Conservation (phyloP, 2,888 invertebrate species). For the Hedya salicella region DNA sequence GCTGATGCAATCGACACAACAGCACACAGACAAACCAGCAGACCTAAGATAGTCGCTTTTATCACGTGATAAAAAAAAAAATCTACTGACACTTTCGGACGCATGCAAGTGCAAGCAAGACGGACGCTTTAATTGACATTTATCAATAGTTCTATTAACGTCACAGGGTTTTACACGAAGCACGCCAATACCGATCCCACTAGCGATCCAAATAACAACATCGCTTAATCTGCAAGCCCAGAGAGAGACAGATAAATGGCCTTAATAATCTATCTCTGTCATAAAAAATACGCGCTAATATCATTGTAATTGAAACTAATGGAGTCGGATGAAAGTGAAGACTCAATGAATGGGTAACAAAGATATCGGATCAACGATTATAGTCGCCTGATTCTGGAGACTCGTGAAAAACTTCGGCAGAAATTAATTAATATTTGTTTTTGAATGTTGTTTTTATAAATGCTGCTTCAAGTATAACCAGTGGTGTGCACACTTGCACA, state of each 20-base stretch:
- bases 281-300: slow-evolving; percentile 56
- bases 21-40: too few relatives aligned
- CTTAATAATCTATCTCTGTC: slow-evolving; percentile 36
- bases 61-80: too few relatives aligned
- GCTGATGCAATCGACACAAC: too few relatives aligned
- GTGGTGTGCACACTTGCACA: too few relatives aligned
- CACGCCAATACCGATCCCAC: background rate
- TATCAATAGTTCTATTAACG: too few relatives aligned
- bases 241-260: slow-evolving; percentile 35
- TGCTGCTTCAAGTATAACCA: too few relatives aligned
- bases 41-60: too few relatives aligned
- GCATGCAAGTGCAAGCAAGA: too few relatives aligned
- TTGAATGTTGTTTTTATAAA: too few relatives aligned
- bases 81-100: too few relatives aligned
- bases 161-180: background rate
- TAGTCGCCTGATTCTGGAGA: slow-evolving; percentile 31
- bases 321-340: slow-evolving; percentile 69
- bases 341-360: slow-evolving; percentile 51
- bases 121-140: too few relatives aligned
- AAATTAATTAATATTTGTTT: background rate
- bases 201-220: slow-evolving; percentile 3
- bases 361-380: slow-evolving; percentile 48
- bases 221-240: slow-evolving; percentile 10
- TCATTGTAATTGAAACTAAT: slow-evolving; percentile 69
- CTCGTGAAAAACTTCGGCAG: slow-evolving; percentile 2